A percentile compares a stretch with the other conserved stretches of the same genome.
Conservation (phyloP, 2,888 invertebrate genomes). For the Xanthorhoe designata region DNA sequence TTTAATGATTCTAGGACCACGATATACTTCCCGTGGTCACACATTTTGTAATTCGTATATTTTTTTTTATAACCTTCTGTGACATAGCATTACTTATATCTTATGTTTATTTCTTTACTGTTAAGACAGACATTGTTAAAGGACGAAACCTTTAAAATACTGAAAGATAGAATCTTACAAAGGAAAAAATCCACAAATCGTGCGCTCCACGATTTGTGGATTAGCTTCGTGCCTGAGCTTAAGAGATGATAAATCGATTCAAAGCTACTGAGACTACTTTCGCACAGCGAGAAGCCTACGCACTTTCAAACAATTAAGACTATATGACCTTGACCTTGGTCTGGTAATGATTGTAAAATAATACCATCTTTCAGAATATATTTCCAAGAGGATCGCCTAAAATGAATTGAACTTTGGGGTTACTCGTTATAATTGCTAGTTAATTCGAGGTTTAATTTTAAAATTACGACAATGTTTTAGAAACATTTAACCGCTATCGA, state of each 20-base stretch:
- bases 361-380: not conserved
- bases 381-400: not conserved
- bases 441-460: not conserved
- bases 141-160: too few species aligned
- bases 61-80: too few species aligned
- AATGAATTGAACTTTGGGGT: not conserved
- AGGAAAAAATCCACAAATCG: too few species aligned
- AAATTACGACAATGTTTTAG: not conserved
- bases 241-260: conserved; percentile 19
- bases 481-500: not conserved
- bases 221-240: conserved; percentile 5
- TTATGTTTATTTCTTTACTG: too few species aligned
- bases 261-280: conserved; percentile 5
- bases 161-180: too few species aligned
- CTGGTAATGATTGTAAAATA: conserved; percentile 1
- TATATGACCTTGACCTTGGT: not conserved
- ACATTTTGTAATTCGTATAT: too few species aligned
- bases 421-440: not conserved
- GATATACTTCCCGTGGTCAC: too few species aligned
- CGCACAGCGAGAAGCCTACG: conserved; percentile 2
- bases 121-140: too few species aligned
- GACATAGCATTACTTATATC: too few species aligned
- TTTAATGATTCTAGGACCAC: too few species aligned
- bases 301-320: not conserved
- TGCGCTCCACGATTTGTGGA: too few species aligned